Base-by-base conservation (phyloP, 1,140 invertebrate genomes). In the Brachionus calyciflorus region DNA sequence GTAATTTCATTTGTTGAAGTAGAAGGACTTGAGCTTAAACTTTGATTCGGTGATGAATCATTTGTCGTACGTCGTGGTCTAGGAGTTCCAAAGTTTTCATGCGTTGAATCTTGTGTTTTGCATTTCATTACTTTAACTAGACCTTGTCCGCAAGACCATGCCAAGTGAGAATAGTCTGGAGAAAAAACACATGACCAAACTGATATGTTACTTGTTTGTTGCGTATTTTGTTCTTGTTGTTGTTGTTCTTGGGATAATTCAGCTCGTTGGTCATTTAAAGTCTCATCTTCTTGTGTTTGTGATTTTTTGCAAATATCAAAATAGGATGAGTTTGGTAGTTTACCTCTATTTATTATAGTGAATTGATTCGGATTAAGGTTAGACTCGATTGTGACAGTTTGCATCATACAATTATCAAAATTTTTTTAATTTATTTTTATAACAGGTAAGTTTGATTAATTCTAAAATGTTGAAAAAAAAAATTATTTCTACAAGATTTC, bases 101-200 rank as follows among this genome's bases (percentile, higher is more conserved):
- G 37, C 7, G n/a, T n/a, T n/a, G 12, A n/a, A n/a, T 33, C 26
- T 41, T 46, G n/a, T n/a, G 10, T 63, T 68, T 40, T 24, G 17
- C 41, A 65, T 24, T 37, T 40, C 46, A 60, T 82, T 78, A 30
- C 78, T 40, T 75, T 76, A 77, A 48, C 69, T 63, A 51, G 69
- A 70, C 12, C 79, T 51, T 7, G 33, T 6, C 40, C 76, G 40
- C 51, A 53, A n/a, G 65, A 63, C 49, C 30, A 83, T 41, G 85
- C 87, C 73, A 88, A 70, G 10, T 83, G 80, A 49, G 82, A 81
- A n/a, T 80, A 81, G 78, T 86, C 83, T 10, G 87, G 87, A 5
- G 87, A 88, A 86, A 87, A 89, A n/a, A 81, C 80, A 79, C 86
- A 86, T 17, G 82, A 80, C 68, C 85, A 82, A 0, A 87, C 80